These are phyloP conservation scores for Telmatochromis brachygnathus DNA, from an alignment of 2,113 vertebrate species.

Conservation along the genomic window DNA sequence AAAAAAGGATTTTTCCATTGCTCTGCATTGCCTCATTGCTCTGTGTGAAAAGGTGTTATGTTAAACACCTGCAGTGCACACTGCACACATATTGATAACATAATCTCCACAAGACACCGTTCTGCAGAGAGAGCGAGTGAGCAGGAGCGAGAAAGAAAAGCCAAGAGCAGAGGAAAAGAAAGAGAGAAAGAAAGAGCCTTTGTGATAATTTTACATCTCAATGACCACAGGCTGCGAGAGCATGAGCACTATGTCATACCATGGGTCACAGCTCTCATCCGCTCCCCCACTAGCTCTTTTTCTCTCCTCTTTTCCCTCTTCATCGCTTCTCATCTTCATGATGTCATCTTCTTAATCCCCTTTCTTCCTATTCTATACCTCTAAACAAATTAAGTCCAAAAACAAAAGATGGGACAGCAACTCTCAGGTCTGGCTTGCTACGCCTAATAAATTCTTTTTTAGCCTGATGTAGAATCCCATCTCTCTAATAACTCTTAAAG, in stretches of 20 bases:
- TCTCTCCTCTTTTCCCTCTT: constrained; percentile 24
- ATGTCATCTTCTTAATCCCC: constrained; percentile 49
- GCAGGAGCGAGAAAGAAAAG: constrained; percentile 21
- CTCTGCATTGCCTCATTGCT: constrained; percentile 29
- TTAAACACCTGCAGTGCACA: constrained; percentile 60
- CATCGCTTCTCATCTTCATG: constrained; percentile 32
- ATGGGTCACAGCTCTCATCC: constrained; percentile 29
- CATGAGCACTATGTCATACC: constrained; percentile 58
- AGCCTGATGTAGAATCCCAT: not conserved
- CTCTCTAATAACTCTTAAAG: not conserved
- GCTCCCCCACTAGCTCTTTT: not conserved
- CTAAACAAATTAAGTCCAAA: constrained; percentile 10
- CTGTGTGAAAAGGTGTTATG: constrained; percentile 50
- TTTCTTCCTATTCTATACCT: constrained; percentile 5
- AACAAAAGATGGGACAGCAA: constrained; percentile 12
- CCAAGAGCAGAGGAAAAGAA: constrained; percentile 24
- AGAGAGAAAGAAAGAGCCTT: constrained; percentile 34
- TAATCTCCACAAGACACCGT: constrained; percentile 34
- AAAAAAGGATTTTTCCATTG: not conserved
- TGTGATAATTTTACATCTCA: constrained; percentile 63
- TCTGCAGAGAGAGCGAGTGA: constrained; percentile 16
- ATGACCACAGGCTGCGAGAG: constrained; percentile 50
- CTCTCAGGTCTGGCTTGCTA: not conserved
- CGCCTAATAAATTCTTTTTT: not conserved
- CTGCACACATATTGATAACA: constrained; percentile 53